phyloP scores from a whole-genome alignment of 2,888 invertebrate species.

The Platycheirus rosarum region DNA sequence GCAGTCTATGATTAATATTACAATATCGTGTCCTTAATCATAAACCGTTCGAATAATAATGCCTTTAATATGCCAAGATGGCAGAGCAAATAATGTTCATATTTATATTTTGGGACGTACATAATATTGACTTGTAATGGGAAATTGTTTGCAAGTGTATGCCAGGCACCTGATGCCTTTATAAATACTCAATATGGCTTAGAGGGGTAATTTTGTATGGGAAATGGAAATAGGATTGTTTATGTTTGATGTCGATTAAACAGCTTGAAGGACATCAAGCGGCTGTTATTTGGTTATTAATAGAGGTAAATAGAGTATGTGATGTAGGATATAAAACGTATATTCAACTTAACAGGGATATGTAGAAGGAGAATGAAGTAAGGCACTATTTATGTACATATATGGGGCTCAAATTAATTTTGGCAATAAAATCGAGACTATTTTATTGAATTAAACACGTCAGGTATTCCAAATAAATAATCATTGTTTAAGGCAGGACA shows the following conservation, averaged over 20 bases:
- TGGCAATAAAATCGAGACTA: too few species aligned
- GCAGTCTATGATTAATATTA: conserved; percentile 51
- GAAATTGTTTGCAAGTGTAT: conserved; percentile 3
- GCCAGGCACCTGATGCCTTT: conserved; percentile 14
- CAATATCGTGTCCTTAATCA: conserved; percentile 24
- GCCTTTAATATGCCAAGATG: neutral
- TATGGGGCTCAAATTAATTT: too few species aligned
- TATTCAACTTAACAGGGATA: too few species aligned
- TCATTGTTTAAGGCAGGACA: too few species aligned
- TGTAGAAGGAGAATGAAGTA: too few species aligned
- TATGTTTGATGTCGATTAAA: conserved; percentile 20
- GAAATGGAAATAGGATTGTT: neutral
- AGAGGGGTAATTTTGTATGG: neutral
- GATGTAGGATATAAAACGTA: too few species aligned
- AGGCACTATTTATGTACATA: too few species aligned
- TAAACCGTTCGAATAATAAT: neutral
- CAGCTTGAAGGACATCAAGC: neutral
- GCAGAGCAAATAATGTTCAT: conserved; percentile 15
- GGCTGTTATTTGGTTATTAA: neutral
- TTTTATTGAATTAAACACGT: too few species aligned
- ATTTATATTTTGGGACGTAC: neutral
- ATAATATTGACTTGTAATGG: conserved; percentile 22
- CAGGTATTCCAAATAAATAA: too few species aligned
- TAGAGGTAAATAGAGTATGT: too few species aligned
- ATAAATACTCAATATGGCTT: neutral